Evolutionary conservation across 1,140 invertebrate species (phyloP), one percentile per base, ranked within the genome.

Genomic region (Thalassaphorura encarpata): DNA sequence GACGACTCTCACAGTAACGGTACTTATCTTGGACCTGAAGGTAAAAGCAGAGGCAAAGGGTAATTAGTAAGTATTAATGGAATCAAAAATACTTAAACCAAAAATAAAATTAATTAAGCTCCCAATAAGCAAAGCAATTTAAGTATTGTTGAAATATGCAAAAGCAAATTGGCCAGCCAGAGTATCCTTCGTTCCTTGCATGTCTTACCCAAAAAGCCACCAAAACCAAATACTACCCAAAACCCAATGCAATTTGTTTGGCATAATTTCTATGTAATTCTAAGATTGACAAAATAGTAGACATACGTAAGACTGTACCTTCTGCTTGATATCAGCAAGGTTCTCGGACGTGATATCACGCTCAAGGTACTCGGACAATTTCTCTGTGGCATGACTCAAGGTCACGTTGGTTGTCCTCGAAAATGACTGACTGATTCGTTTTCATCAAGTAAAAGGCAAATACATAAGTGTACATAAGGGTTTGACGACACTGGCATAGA

Each of bases 351-450:
- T 97, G 67, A 98, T 96, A 75, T 99, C 93, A 70, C 94, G 78
- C 76, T 98, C 95, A 58, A 98, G 80, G 77, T 97, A 98, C 76
- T 97, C 94, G 21, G 91, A 96, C 51, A 99, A 77, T 62, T 83
- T 90, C 77, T 99, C 95, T 6, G 94, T 98, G 51, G 93, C 91
- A n/a, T 67, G 85, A 87, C 75, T 98, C 94, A 57, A 99, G 78
- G 79, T 99, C 95, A 70, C 87, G 87, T 78, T 99, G 96, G 80
- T 99, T 99, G 72, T 95, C 92, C 78, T 81, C 63, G 31, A 69
- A 99, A 68, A 99, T 96, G 71, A 92, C 89, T 67, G 92, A 95
- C 74, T 99, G 94, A 78, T 98, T 98, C 76, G 95, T 97, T 77
- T 94, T 95, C 69, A 83, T 82, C 67, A 98, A 79, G 72, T 98